Conservation (phyloP, 2,113 vertebrate genomes). For the Microtus oregoni region DNA sequence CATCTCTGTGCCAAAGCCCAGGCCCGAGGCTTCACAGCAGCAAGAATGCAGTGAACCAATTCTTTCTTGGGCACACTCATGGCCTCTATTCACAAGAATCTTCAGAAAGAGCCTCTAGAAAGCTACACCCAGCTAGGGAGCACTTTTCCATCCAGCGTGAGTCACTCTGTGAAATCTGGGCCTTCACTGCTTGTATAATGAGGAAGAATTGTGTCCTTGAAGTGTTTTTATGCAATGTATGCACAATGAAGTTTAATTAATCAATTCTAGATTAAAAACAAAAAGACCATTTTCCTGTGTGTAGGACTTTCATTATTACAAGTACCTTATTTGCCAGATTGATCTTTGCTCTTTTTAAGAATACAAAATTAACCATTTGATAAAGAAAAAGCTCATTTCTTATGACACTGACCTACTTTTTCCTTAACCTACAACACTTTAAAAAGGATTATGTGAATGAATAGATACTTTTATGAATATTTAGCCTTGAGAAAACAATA, state of each 20-base stretch:
- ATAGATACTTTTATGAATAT: neutral
- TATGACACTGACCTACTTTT: slow-evolving; percentile 52
- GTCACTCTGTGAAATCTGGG: slow-evolving; percentile 18
- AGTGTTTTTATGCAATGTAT: slow-evolving; percentile 23
- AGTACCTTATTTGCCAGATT: slow-evolving; percentile 55
- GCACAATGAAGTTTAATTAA: slow-evolving; percentile 67
- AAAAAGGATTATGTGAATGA: slow-evolving; percentile 63
- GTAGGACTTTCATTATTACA: slow-evolving; percentile 51
- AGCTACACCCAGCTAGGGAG: neutral
- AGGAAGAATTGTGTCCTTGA: slow-evolving; percentile 46
- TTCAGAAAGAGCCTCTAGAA: neutral
- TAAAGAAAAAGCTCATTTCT: slow-evolving; percentile 64
- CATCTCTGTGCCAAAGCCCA: neutral
- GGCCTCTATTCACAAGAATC: neutral
- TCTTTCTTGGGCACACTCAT: too few species aligned
- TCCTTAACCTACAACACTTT: slow-evolving; percentile 60
- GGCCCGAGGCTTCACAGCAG: neutral
- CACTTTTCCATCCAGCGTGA: neutral
- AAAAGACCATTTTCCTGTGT: slow-evolving; percentile 48
- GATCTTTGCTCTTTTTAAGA: slow-evolving; percentile 65
- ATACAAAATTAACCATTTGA: slow-evolving; percentile 61
- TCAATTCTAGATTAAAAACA: slow-evolving; percentile 61
- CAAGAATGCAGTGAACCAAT: neutral
- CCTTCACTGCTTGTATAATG: neutral
- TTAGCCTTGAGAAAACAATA: slow-evolving; percentile 10